Conservation (phyloP, 2,888 invertebrate species). For the Ecdyonurus torrentis region DNA sequence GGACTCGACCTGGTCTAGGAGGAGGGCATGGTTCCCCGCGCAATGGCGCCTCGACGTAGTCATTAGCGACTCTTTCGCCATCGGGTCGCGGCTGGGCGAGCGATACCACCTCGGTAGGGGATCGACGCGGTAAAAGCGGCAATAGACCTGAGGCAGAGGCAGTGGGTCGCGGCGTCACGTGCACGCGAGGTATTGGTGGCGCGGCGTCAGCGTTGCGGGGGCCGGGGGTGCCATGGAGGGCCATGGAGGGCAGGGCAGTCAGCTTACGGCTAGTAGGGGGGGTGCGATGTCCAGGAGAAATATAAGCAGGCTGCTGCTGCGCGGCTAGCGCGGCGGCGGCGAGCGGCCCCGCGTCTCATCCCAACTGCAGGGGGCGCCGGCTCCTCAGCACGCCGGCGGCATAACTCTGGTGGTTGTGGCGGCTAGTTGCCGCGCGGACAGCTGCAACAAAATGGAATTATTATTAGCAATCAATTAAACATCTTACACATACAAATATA, state of each 20-base stretch:
- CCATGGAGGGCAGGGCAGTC: constrained; percentile 33
- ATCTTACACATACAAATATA: too few species aligned
- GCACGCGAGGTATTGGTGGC: constrained; percentile 17
- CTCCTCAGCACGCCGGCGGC: constrained; percentile 9
- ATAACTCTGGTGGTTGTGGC: too few species aligned
- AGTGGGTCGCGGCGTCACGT: constrained; percentile 13
- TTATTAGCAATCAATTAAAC: too few species aligned
- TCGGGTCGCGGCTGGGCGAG: constrained; percentile 61
- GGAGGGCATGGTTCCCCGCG: constrained; percentile 15
- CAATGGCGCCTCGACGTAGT: constrained; percentile 82
- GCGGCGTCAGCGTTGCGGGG: constrained; percentile 3
- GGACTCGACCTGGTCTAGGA: constrained; percentile 22
- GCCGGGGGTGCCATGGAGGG: constrained; percentile 51
- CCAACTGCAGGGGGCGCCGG: constrained; percentile 8
- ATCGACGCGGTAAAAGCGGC: constrained; percentile 11
- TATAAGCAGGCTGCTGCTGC: constrained; percentile 14
- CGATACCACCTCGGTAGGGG: constrained; percentile 29
- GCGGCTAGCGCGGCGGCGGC: constrained; percentile 26
- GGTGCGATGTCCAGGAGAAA: constrained; percentile 27
- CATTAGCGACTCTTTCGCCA: constrained; percentile 72
- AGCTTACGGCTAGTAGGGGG: constrained; percentile 36
- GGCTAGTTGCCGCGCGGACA: too few species aligned
- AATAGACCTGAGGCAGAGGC: constrained; percentile 13
- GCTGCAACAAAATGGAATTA: too few species aligned
- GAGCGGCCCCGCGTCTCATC: constrained; percentile 25